Percentiles rank a stretch among this genome's conserved stretches.
Conservation (phyloP, 2,888 invertebrate species). For the Zhengitettix transpicula region DNA sequence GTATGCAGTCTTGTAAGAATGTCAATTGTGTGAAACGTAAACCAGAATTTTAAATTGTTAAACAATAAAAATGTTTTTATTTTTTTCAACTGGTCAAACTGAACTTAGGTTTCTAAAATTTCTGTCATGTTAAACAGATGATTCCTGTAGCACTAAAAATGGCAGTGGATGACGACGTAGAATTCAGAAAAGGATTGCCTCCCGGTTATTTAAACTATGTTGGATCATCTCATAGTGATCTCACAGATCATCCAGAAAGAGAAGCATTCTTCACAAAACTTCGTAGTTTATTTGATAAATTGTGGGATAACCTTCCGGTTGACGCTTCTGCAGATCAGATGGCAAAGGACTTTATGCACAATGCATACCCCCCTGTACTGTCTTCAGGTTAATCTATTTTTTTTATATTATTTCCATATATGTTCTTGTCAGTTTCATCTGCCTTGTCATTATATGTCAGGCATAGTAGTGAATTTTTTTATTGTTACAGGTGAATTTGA, state of each 20-base stretch:
- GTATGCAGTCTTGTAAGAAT: too few species aligned
- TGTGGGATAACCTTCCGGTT: slow-evolving; percentile 28
- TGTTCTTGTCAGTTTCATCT: too few species aligned
- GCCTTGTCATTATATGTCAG: too few species aligned
- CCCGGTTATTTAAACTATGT: slow-evolving; percentile 55
- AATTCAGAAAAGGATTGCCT: slow-evolving; percentile 65
- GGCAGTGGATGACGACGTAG: slow-evolving; percentile 52
- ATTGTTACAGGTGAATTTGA: too few species aligned
- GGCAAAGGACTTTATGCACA: slow-evolving; percentile 67
- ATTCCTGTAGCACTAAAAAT: slow-evolving; percentile 56
- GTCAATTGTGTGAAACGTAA: too few species aligned
- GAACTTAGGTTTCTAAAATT: too few species aligned
- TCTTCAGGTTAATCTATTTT: slow-evolving; percentile 23
- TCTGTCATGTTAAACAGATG: slow-evolving; percentile 23
- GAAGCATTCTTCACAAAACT: slow-evolving; percentile 21
- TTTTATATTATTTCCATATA: too few species aligned
- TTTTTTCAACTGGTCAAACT: too few species aligned
- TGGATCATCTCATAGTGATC: slow-evolving; percentile 50
- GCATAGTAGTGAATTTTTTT: too few species aligned
- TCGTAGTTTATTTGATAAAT: slow-evolving; percentile 22
- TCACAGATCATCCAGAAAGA: slow-evolving; percentile 19
- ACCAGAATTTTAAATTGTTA: too few species aligned
- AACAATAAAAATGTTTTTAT: too few species aligned
- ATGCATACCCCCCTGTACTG: slow-evolving; percentile 72
- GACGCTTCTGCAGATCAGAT: slow-evolving; percentile 77